These are phyloP conservation scores for Tetraodon nigroviridis DNA, from an alignment of 2,113 vertebrate genomes.

Conservation along the genomic window DNA sequence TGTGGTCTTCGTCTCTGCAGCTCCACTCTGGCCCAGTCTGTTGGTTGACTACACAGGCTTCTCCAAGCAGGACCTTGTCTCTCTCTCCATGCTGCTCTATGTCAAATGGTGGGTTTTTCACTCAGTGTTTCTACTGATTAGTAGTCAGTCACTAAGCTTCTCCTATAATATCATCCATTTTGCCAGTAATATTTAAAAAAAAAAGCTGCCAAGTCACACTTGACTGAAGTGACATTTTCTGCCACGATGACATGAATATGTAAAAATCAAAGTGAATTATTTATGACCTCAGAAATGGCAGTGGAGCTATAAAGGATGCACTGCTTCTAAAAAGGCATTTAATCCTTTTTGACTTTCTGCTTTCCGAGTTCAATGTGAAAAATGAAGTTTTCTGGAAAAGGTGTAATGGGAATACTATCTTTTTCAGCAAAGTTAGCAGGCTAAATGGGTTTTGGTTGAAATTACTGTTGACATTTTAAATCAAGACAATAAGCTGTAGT, in stretches of 20 bases:
- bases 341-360: too few relatives aligned
- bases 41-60: constrained; percentile 86
- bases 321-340: too few relatives aligned
- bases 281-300: background rate
- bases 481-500: too few relatives aligned
- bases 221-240: background rate
- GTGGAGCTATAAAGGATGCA: background rate
- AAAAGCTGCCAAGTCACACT: too few relatives aligned
- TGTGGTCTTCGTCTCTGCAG: constrained; percentile 63
- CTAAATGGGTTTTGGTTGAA: too few relatives aligned
- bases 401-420: too few relatives aligned
- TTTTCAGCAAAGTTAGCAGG: too few relatives aligned
- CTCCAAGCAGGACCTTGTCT: constrained; percentile 80
- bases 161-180: background rate
- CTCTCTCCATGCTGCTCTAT: constrained; percentile 73
- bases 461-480: too few relatives aligned
- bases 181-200: background rate
- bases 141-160: constrained; percentile 9
- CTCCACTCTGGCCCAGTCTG: constrained; percentile 82
- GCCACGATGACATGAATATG: background rate
- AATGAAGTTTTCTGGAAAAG: too few relatives aligned
- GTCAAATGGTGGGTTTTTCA: constrained; percentile 68
- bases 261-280: background rate
- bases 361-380: too few relatives aligned
- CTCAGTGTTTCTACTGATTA: background rate